Evolutionary conservation across 2,797 vertebrate species (phyloP).

Genomic region (Rhinoraja longicauda): DNA sequence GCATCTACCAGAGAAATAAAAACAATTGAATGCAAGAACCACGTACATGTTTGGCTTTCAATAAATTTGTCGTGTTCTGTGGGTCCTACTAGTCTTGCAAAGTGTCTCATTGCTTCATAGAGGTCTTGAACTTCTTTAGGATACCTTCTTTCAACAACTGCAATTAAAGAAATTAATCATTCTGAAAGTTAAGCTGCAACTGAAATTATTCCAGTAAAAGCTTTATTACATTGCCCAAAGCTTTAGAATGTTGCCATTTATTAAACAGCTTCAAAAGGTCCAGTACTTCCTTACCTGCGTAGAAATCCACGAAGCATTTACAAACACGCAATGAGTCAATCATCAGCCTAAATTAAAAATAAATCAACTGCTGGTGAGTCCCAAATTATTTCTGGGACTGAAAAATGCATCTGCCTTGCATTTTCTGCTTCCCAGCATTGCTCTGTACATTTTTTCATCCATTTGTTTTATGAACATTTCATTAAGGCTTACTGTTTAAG

Average conservation of each 20-base stretch:
- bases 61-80: constrained; percentile 94
- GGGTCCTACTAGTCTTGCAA: constrained; percentile 83
- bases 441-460: not conserved
- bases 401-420: not conserved
- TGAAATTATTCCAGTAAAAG: not conserved
- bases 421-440: not conserved
- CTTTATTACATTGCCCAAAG: not conserved
- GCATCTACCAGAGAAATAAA: not conserved
- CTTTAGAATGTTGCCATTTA: not conserved
- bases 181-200: not conserved
- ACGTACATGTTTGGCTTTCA: constrained; percentile 88
- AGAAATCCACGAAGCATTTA: not conserved
- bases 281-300: not conserved
- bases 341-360: not conserved
- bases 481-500: too few relatives aligned
- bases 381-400: not conserved
- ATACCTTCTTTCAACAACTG: constrained; percentile 85
- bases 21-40: not conserved
- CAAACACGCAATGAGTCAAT: not conserved
- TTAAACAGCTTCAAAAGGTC: not conserved
- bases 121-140: constrained; percentile 94
- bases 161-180: constrained; percentile 35
- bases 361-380: not conserved
- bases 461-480: not conserved
- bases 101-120: constrained; percentile 85